Evolutionary conservation across 1,140 invertebrate species (phyloP), one percentile per base, ranked within the genome.

Genomic region (Bombus huntii): DNA sequence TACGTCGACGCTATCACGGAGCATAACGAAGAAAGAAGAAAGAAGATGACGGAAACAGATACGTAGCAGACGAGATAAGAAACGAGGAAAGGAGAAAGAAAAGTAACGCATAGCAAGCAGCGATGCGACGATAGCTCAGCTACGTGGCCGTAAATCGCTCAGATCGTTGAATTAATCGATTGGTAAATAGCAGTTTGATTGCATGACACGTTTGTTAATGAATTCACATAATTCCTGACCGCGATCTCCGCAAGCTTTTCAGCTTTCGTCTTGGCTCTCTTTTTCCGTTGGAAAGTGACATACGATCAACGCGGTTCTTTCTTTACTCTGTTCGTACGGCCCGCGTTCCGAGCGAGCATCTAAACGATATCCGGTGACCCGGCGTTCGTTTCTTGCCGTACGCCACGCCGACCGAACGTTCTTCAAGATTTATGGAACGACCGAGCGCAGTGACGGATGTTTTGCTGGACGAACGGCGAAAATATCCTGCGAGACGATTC

Each of bases 111-210:
- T 44, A 44, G 6, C 12, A 37, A 12, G 76, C 72, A 44, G 31
- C 57, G n/a, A 75, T 53, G 18, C 31, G 2, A 5, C 25, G 15
- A 5, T 28, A 34, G 25, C 31, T 47, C 25, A 9, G 42, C 39
- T 59, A 79, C 53, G 47, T 28, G 34, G 42, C 59, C 34, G 83
- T 85, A 85, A 85, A 81, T 81, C 70, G 78, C 44, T 44, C 5
- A 59, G 71, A 62, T 68, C 83, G 70, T 8, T 85, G 83, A 85
- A 85, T 85, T 85, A 85, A 85, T 85, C 83, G 83, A 85, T 85
- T 81, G 83, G 83, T 85, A 85, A 85, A 85, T 85, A 85, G 83
- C 78, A 81, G 71, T 85, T 81, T 74, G 83, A 85, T 85, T 85
- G 83, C 83, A 85, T 71, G 83, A 85, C 83, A 81, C 83, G 83